Conservation (phyloP, 2,888 invertebrate genomes). For the Brachypalpus laphriformis region DNA sequence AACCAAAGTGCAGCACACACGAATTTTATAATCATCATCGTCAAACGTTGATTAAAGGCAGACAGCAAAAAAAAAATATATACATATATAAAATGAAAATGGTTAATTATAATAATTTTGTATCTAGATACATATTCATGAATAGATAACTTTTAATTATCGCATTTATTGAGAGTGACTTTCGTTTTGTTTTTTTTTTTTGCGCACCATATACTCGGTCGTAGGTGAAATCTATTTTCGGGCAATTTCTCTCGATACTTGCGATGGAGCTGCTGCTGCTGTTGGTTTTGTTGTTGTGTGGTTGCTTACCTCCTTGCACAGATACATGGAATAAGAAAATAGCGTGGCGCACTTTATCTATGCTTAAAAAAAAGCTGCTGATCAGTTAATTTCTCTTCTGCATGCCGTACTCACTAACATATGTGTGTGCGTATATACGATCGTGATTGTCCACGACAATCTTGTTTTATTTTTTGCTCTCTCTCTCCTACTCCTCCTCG, state of each 20-base stretch:
- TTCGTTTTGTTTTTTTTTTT: slow-evolving; percentile 17
- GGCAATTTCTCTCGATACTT: slow-evolving; percentile 55
- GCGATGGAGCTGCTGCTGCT: neutral
- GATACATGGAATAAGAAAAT: slow-evolving; percentile 35
- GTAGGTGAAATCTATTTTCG: slow-evolving; percentile 69
- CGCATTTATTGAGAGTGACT: slow-evolving; percentile 8
- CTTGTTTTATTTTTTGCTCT: slow-evolving; percentile 45
- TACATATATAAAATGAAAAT: slow-evolving; percentile 43
- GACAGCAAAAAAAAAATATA: neutral
- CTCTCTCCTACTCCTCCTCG: slow-evolving; percentile 16
- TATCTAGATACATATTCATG: slow-evolving; percentile 25
- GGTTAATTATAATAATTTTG: slow-evolving; percentile 54
- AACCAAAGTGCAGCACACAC: slow-evolving; percentile 21
- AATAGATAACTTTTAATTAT: slow-evolving; percentile 4
- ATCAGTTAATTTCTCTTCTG: slow-evolving; percentile 69
- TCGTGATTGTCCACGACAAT: slow-evolving; percentile 67
- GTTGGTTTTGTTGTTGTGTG: slow-evolving; percentile 6
- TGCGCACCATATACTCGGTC: slow-evolving; percentile 42
- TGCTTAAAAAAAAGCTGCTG: slow-evolving; percentile 23
- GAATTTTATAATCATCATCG: slow-evolving; percentile 40
- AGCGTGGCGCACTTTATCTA: slow-evolving; percentile 38
- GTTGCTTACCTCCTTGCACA: slow-evolving; percentile 23
- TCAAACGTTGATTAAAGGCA: slow-evolving; percentile 33
- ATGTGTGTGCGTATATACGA: slow-evolving; percentile 39
- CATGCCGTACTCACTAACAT: neutral